Evolutionary conservation across 2,888 invertebrate genomes (phyloP).

Genomic region (Drosophila dives): DNA sequence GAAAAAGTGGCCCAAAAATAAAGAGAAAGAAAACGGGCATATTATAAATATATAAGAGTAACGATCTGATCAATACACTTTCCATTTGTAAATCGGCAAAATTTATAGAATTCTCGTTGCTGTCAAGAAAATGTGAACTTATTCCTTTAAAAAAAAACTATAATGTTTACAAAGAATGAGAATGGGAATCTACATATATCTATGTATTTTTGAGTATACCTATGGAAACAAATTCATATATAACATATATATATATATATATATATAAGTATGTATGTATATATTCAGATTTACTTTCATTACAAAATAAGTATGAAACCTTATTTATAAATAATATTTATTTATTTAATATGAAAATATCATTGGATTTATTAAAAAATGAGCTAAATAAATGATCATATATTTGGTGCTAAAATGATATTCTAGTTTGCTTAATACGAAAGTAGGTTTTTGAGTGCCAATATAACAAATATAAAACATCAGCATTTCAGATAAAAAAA

Average conservation of each 20-base stretch:
- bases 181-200: not conserved
- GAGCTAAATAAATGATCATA: not conserved
- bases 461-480: not conserved
- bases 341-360: too few relatives aligned
- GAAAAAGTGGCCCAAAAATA: conserved; percentile 43
- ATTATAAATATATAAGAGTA: conserved; percentile 2
- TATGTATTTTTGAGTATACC: not conserved
- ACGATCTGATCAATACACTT: conserved; percentile 28
- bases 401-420: not conserved
- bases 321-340: not conserved
- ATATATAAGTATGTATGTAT: too few relatives aligned
- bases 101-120: not conserved
- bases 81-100: not conserved
- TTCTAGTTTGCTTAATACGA: not conserved
- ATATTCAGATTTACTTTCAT: not conserved
- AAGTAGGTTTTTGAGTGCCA: not conserved
- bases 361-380: not conserved
- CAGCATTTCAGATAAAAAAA: too few relatives aligned
- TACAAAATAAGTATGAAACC: not conserved
- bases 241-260: not conserved
- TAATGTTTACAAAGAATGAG: not conserved
- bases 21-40: conserved; percentile 21
- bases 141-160: not conserved
- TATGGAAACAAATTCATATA: not conserved
- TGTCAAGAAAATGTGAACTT: not conserved